Conservation (phyloP, 2,797 vertebrate genomes). For the Intellagama lesueurii region DNA sequence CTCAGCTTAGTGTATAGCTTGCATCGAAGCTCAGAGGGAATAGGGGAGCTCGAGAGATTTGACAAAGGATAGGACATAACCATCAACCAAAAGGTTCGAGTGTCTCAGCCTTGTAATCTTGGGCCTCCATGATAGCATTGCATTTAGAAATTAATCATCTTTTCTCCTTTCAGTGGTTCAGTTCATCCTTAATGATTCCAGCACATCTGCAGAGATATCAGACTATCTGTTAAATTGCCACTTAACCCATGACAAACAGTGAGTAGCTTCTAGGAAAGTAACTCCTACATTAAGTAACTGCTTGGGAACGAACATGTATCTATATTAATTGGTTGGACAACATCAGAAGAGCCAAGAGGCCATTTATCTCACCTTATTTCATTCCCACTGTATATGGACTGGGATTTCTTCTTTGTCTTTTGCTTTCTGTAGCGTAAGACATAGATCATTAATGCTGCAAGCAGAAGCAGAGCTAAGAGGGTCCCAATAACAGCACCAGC, state of each 20-base stretch:
- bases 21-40: too few species aligned
- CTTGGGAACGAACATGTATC: neutral
- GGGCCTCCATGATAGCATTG: neutral
- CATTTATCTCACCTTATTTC: slow-evolving; percentile 56
- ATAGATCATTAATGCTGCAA: slow-evolving; percentile 61
- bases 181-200: too few species aligned
- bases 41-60: too few species aligned
- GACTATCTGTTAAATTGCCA: neutral
- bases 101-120: neutral
- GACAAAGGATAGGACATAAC: too few species aligned
- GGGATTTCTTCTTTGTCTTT: slow-evolving; percentile 44
- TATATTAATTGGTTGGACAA: neutral
- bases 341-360: neutral
- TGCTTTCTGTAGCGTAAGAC: slow-evolving; percentile 70
- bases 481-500: slow-evolving; percentile 76
- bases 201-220: neutral
- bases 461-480: slow-evolving; percentile 71
- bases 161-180: too few species aligned
- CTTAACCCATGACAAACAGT: neutral
- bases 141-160: too few species aligned
- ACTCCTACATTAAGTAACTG: too few species aligned
- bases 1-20: too few species aligned
- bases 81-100: neutral
- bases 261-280: neutral
- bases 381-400: slow-evolving; percentile 24